Evolutionary conservation across 2,888 invertebrate species (phyloP).

Genomic region (Lepidocyrtinus sp.): DNA sequence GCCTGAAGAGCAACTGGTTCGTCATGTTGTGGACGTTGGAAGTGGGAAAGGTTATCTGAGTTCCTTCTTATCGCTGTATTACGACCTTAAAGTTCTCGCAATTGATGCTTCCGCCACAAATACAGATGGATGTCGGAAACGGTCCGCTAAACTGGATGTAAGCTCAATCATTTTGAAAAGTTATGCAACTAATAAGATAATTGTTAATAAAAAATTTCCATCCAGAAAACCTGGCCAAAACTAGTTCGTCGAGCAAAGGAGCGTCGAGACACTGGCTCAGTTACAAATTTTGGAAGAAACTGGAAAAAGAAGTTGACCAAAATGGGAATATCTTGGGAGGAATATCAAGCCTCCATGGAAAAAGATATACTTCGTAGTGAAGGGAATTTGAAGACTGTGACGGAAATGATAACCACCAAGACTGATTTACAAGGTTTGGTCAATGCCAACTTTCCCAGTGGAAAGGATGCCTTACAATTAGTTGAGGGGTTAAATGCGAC

Average conservation of each 20-base stretch:
- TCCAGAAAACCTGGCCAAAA: constrained; percentile 53
- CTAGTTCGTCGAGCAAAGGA: constrained; percentile 56
- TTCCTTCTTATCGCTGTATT: constrained; percentile 81
- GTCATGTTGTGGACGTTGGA: constrained; percentile 85
- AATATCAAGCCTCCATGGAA: constrained; percentile 9
- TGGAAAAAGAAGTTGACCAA: constrained; percentile 38
- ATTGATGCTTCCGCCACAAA: constrained; percentile 84
- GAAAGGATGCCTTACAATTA: too few relatives aligned
- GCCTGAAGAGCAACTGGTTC: neutral
- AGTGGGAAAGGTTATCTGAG: constrained; percentile 92
- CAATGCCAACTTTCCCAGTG: constrained; percentile 16
- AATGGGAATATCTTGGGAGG: constrained; percentile 28
- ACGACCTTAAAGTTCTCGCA: constrained; percentile 83
- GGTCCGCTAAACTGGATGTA: constrained; percentile 72
- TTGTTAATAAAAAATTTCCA: neutral
- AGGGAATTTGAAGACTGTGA: constrained; percentile 37
- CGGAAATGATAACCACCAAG: constrained; percentile 45
- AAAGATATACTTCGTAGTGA: neutral
- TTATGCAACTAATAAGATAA: too few relatives aligned
- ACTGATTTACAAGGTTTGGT: constrained; percentile 42
- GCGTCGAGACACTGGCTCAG: constrained; percentile 37
- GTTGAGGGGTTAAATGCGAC: too few relatives aligned
- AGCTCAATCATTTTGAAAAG: too few relatives aligned
- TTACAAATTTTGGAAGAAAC: constrained; percentile 44
- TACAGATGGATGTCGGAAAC: constrained; percentile 78